Percentiles rank a stretch among this genome's conserved stretches.
These are phyloP conservation scores for Cecropterus lyciades DNA, from an alignment of 1,140 invertebrate species.

Conservation along the genomic window DNA sequence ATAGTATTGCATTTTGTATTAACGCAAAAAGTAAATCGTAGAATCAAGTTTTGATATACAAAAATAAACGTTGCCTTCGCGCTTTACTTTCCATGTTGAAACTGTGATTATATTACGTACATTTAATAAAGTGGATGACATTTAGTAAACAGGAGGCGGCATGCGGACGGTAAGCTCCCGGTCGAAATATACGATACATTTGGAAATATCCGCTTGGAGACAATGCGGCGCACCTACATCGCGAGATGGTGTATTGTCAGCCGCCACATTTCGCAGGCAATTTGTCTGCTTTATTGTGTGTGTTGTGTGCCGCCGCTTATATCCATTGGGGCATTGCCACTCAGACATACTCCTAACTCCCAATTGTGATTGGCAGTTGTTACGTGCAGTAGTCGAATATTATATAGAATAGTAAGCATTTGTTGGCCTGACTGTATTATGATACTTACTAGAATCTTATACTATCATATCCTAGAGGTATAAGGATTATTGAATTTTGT, in stretches of 20 bases:
- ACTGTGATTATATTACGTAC: conserved; percentile 11
- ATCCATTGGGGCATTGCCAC: conserved; percentile 22
- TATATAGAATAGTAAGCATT: neutral
- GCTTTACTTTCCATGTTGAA: conserved; percentile 16
- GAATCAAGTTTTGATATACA: conserved; percentile 7
- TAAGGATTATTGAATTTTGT: too few relatives aligned
- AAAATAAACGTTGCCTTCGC: conserved; percentile 21
- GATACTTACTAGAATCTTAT: too few relatives aligned
- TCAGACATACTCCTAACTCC: conserved; percentile 3
- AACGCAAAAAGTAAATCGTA: conserved; percentile 9
- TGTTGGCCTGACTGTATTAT: neutral
- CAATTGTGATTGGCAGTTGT: conserved; percentile 21
- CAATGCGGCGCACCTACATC: conserved; percentile 60
- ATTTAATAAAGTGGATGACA: conserved; percentile 22
- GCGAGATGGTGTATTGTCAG: conserved; percentile 56
- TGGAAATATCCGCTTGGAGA: conserved; percentile 63
- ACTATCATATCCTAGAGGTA: too few relatives aligned
- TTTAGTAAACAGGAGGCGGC: conserved; percentile 20
- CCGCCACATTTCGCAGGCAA: conserved; percentile 67
- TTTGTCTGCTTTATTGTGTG: conserved; percentile 75
- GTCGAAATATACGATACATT: conserved; percentile 29
- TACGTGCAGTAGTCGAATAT: neutral
- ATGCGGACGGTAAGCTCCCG: conserved; percentile 22
- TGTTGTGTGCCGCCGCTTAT: conserved; percentile 50
- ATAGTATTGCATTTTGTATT: neutral